A percentile compares a stretch with the other conserved stretches of the same genome.
These are phyloP conservation scores for Megalopta genalis DNA, from an alignment of 1,140 invertebrate genomes.

Conservation along the genomic window DNA sequence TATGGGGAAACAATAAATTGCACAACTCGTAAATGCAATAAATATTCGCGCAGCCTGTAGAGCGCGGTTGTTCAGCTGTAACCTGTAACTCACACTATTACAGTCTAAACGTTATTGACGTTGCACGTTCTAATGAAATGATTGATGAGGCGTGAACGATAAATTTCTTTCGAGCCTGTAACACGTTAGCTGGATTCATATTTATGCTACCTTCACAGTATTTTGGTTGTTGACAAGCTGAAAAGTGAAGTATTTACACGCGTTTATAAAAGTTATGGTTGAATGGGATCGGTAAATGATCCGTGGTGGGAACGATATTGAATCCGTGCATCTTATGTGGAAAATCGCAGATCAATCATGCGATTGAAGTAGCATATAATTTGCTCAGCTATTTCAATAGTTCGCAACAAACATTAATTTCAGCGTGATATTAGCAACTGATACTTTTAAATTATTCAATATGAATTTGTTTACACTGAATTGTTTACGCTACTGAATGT, in stretches of 20 bases:
- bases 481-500: too few species aligned
- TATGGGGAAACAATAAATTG: not conserved
- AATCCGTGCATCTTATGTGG: not conserved
- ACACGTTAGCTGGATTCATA: slow-evolving; percentile 29
- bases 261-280: slow-evolving; percentile 14
- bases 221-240: slow-evolving; percentile 34
- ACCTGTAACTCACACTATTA: slow-evolving; percentile 23
- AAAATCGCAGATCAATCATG: slow-evolving; percentile 10
- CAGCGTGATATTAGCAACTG: too few species aligned
- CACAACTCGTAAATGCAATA: not conserved
- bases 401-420: too few species aligned
- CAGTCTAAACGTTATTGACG: slow-evolving; percentile 23
- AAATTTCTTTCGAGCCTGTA: slow-evolving; percentile 25
- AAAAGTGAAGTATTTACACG: not conserved
- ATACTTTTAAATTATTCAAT: too few species aligned
- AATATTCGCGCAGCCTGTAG: slow-evolving; percentile 5
- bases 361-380: too few species aligned
- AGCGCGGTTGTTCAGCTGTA: not conserved
- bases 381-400: too few species aligned
- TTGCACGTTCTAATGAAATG: slow-evolving; percentile 13
- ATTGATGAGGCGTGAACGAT: slow-evolving; percentile 48
- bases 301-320: slow-evolving; percentile 33
- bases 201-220: slow-evolving; percentile 42
- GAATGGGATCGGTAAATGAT: slow-evolving; percentile 44
- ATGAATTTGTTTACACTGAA: too few species aligned